Percentiles rank a stretch among this genome's conserved stretches.
Evolutionary conservation across 2,797 vertebrate genomes (phyloP).

Genomic region (Phrynocephalus vlangalii): DNA sequence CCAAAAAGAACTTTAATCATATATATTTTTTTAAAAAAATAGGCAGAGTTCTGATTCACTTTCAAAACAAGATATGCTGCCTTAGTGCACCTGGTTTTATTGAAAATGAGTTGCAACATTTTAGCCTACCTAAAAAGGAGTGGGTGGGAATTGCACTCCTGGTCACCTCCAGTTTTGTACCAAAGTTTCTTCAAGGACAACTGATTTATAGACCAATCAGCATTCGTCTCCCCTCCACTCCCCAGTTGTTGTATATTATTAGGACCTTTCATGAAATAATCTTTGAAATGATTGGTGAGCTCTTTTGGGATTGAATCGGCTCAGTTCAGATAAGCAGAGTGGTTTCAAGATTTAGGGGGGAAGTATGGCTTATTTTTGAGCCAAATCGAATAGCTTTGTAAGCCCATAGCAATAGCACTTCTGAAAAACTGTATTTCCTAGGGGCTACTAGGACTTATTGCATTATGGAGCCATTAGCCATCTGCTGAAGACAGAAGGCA

Average conservation of each 20-base stretch:
- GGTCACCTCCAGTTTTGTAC: not conserved
- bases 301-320: not conserved
- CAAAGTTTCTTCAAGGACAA: not conserved
- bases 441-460: not conserved
- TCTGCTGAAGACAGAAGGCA: not conserved
- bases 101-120: not conserved
- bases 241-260: not conserved
- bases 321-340: not conserved
- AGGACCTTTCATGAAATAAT: not conserved
- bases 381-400: constrained; percentile 7
- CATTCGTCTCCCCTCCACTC: not conserved
- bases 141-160: too few species aligned
- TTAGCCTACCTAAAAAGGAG: not conserved
- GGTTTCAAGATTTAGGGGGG: not conserved
- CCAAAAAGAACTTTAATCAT: too few species aligned
- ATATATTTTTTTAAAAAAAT: too few species aligned
- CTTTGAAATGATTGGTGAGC: not conserved
- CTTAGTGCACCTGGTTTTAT: not conserved
- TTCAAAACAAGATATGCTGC: not conserved
- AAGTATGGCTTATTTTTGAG: not conserved
- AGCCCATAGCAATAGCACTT: not conserved
- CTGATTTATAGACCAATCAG: not conserved
- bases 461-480: not conserved
- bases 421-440: not conserved
- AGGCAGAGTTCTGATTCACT: not conserved